These are phyloP conservation scores for Psylliodes chrysocephalus DNA, from an alignment of 2,888 invertebrate genomes.

Conservation along the genomic window DNA sequence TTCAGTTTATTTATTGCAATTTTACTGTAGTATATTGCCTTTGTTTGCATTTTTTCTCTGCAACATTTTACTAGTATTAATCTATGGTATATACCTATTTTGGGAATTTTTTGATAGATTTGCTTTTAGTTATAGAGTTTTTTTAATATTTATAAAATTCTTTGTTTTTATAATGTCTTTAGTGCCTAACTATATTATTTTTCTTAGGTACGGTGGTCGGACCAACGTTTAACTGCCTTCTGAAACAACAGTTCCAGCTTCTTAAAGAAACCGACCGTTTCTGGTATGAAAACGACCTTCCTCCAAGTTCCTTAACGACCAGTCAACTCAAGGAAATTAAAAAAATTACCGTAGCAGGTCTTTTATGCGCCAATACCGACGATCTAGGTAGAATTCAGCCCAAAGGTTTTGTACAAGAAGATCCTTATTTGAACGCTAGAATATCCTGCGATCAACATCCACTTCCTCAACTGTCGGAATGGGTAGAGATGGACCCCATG, in stretches of 20 bases:
- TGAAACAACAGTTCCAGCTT: slow-evolving; percentile 84
- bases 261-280: slow-evolving; percentile 89
- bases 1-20: no score
- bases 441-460: slow-evolving; percentile 80
- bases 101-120: no score
- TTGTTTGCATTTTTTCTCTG: no score
- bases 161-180: slow-evolving; percentile 72
- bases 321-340: slow-evolving; percentile 85
- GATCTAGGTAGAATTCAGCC: slow-evolving; percentile 81
- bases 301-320: slow-evolving; percentile 82
- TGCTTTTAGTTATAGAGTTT: no score
- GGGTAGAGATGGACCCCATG: slow-evolving; percentile 75
- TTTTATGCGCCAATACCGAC: slow-evolving; percentile 82
- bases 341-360: slow-evolving; percentile 80
- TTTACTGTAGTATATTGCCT: no score
- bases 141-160: not conserved
- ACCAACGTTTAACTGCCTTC: slow-evolving; percentile 87
- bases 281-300: slow-evolving; percentile 95
- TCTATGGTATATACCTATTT: no score
- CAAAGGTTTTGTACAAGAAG: slow-evolving; percentile 84
- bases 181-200: no score
- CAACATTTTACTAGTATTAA: no score
- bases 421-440: slow-evolving; percentile 83
- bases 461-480: slow-evolving; percentile 74
- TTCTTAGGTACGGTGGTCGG: slow-evolving; percentile 83